Base-by-base conservation (phyloP, 2,797 vertebrate species). In the Sebastes oblongus region DNA sequence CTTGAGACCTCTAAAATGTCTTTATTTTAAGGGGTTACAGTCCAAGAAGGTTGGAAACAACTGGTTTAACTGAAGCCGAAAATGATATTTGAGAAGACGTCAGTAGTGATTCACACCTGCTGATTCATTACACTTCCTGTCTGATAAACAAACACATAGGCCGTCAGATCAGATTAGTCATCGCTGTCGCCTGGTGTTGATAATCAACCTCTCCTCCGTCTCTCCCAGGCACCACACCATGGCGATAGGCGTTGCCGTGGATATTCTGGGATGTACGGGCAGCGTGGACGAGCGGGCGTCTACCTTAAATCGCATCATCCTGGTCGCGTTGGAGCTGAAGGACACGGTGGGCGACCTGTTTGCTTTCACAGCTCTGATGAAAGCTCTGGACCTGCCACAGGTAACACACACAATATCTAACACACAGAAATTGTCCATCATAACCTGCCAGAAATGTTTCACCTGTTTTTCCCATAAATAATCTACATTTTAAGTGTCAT, bases 381-480 rank as follows among this genome's bases (percentile, higher is more conserved):
- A 98, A 91, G 98, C 98, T n/a, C 94, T 99, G 88, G 98, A 99
- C 90, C 96, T 99, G 96, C 97, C 97, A 16, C 98, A 99, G 97
- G 98, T 99, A 93, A 82, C 59, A 71, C 66, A 58, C 55, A 54
- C 32, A 42, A 42, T 42, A 42, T 42, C 39, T 42, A 42, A 61
- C 32, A 66, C 22, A 67, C 16, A 66, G 7, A 73, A 7, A 52
- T 4, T 64, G 14, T 14, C 61, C 32, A 22, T n/a, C 61, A 64
- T 14, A 24, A 64, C 66, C 27, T 54, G 66, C 1, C 46, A 54
- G 20, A 54, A 25, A 66, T 29, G 25, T n/a, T 8, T 36, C 13
- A 59, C 58, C 13, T 25, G 8, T 20, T 60, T 60, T 42, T 18
- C 39, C 24, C 24, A 59, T 30, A 18, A 50, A 60, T 30, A 20